These are phyloP conservation scores for Sebastes oblongus DNA, from an alignment of 2,797 vertebrate species.

Conservation along the genomic window DNA sequence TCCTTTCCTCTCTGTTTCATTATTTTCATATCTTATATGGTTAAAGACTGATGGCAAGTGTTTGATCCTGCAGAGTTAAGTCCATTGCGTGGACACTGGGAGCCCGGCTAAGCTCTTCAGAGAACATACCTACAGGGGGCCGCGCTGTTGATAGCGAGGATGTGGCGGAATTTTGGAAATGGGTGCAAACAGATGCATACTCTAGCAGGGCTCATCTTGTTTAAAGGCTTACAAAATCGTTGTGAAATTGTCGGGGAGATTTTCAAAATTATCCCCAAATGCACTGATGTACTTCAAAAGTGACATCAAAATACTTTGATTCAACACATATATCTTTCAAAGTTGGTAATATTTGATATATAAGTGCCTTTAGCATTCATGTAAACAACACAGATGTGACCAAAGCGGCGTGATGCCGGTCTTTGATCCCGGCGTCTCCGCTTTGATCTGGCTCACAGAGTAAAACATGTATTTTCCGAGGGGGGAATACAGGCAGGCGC, in stretches of 20 bases:
- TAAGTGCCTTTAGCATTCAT: slow-evolving; percentile 85
- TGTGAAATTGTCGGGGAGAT: slow-evolving; percentile 79
- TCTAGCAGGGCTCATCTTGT: slow-evolving; percentile 65
- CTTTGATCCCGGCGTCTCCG: slow-evolving; percentile 82
- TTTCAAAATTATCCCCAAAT: slow-evolving; percentile 78
- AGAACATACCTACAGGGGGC: slow-evolving; percentile 61
- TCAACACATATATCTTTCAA: slow-evolving; percentile 85
- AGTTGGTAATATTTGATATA: slow-evolving; percentile 84
- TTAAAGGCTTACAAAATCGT: slow-evolving; percentile 79
- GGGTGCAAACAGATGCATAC: slow-evolving; percentile 60
- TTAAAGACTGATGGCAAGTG: slow-evolving; percentile 12
- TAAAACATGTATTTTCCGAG: slow-evolving; percentile 83
- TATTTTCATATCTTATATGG: slow-evolving; percentile 18
- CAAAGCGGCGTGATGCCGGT: slow-evolving; percentile 73
- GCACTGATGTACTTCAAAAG: slow-evolving; percentile 84
- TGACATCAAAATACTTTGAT: slow-evolving; percentile 84
- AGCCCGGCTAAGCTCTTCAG: slow-evolving; percentile 30
- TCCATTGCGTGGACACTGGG: slow-evolving; percentile 31
- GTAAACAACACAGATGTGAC: slow-evolving; percentile 87
- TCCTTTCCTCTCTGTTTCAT: neutral
- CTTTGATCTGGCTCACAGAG: slow-evolving; percentile 84
- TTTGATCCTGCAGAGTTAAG: slow-evolving; percentile 57
- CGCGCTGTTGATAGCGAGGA: slow-evolving; percentile 46
- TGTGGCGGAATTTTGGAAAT: slow-evolving; percentile 43
- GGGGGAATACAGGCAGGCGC: slow-evolving; percentile 70